Percentiles rank a stretch among this genome's conserved stretches.
Conservation (phyloP, 2,888 invertebrate species). For the Acrobasis consociella region DNA sequence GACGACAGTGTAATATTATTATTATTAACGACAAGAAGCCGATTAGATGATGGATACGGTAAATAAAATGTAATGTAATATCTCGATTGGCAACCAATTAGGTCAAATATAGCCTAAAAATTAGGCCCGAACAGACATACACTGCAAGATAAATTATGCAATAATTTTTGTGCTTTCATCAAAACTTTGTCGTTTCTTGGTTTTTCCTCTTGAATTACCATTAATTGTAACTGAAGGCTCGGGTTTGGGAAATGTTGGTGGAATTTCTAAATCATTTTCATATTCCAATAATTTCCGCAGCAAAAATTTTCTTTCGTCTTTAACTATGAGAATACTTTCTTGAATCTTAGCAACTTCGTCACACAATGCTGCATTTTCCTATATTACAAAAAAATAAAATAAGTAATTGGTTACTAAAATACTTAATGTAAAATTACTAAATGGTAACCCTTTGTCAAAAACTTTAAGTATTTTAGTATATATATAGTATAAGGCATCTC, state of each 20-base stretch:
- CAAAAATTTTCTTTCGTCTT: conserved; percentile 92
- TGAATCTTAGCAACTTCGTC: conserved; percentile 94
- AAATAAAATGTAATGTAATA: too few species aligned
- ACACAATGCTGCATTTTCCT: conserved; percentile 94
- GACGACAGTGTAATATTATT: too few species aligned
- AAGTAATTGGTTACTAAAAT: neutral
- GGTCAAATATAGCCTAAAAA: too few species aligned
- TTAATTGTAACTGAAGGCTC: conserved; percentile 49
- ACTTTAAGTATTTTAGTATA: too few species aligned
- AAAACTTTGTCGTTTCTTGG: conserved; percentile 59
- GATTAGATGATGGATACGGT: too few species aligned
- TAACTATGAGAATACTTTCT: conserved; percentile 89
- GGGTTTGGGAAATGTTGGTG: conserved; percentile 44
- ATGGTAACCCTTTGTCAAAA: too few species aligned
- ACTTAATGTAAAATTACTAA: too few species aligned
- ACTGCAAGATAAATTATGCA: conserved; percentile 3
- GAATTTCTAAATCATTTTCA: conserved; percentile 74
- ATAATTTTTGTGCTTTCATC: conserved; percentile 52
- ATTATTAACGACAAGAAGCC: too few species aligned
- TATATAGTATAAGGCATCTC: too few species aligned
- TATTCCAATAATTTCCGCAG: conserved; percentile 89
- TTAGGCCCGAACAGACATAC: too few species aligned
- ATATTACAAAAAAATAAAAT: conserved; percentile 49
- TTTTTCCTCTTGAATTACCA: conserved; percentile 55
- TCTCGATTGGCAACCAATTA: too few species aligned